phyloP scores from a whole-genome alignment of 1,140 invertebrate species.

The Cydia strobilella region DNA sequence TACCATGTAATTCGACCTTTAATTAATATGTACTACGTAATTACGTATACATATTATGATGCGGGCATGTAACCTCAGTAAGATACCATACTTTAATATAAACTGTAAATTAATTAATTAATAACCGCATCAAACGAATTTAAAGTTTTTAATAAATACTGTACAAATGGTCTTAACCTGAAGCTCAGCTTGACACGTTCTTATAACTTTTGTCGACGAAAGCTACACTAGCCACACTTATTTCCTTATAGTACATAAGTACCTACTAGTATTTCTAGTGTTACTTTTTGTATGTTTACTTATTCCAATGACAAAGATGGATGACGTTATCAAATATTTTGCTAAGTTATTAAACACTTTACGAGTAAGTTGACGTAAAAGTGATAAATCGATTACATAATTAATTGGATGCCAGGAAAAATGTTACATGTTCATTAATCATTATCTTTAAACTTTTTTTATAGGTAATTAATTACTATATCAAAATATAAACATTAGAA shows the following conservation, averaged over 20 bases:
- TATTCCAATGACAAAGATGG: not conserved
- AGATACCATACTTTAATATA: not conserved
- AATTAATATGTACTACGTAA: not conserved
- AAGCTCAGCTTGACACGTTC: no score
- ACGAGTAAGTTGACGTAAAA: not conserved
- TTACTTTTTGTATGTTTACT: not conserved
- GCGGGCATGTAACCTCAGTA: not conserved
- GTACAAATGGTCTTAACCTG: no score
- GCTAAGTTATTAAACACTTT: not conserved
- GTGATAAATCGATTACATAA: not conserved
- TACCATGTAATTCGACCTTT: conserved; percentile 20
- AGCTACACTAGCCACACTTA: no score
- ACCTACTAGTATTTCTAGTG: not conserved
- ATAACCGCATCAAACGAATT: no score
- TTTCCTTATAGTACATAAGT: no score
- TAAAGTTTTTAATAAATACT: no score
- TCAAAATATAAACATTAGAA: no score
- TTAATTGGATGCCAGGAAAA: not conserved
- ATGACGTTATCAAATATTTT: not conserved
- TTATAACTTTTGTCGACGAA: no score
- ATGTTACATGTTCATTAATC: not conserved
- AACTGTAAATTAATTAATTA: not conserved
- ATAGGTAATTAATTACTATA: not conserved
- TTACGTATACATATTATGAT: not conserved
- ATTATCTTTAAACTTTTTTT: not conserved